These are phyloP conservation scores for Peromyscus nudipes DNA, from an alignment of 2,797 vertebrate species.

Conservation along the genomic window DNA sequence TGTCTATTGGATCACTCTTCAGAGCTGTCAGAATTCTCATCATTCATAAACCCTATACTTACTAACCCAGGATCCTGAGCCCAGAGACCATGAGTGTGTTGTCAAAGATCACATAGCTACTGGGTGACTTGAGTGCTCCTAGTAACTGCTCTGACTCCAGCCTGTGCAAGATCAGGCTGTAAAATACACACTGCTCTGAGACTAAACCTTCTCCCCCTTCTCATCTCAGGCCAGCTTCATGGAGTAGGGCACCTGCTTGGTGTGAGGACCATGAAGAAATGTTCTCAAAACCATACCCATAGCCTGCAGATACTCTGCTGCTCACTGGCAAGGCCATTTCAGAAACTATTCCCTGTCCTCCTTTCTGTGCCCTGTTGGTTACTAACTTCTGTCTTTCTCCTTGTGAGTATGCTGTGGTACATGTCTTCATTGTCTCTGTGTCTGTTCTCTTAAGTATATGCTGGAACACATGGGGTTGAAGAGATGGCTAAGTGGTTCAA, in stretches of 20 bases:
- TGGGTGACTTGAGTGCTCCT: not conserved
- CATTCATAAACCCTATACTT: not conserved
- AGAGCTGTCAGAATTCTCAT: not conserved
- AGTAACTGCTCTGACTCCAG: not conserved
- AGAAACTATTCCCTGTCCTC: not conserved
- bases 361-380: not conserved
- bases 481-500: not conserved
- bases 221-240: not conserved
- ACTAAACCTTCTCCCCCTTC: not conserved
- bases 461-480: not conserved
- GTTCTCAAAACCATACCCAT: rapidly evolving
- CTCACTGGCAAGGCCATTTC: not conserved
- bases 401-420: rapidly evolving
- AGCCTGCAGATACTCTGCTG: not conserved
- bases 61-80: not conserved
- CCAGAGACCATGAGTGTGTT: not conserved
- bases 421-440: not conserved
- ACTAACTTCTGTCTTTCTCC: not conserved
- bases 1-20: not conserved
- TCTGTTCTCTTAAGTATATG: not conserved
- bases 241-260: not conserved
- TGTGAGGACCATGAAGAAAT: not conserved
- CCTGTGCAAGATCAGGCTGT: no score
- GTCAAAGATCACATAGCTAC: not conserved
- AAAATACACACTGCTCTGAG: not conserved